Evolutionary conservation across 2,797 vertebrate genomes (phyloP).

Genomic region (Hydrolagus colliei): DNA sequence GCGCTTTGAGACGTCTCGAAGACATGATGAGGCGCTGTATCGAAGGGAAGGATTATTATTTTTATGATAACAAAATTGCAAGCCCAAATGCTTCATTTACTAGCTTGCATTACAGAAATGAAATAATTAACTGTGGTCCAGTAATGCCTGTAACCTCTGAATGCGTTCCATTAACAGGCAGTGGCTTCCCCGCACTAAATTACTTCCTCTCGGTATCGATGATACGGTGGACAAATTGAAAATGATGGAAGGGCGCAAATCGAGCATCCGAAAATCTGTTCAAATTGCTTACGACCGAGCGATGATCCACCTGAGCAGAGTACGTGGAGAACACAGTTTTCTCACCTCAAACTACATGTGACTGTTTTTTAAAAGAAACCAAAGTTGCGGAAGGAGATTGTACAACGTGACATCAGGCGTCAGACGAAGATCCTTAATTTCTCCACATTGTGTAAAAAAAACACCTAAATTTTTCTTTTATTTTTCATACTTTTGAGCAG

Average conservation of each 20-base stretch:
- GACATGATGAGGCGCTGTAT: too few relatives aligned
- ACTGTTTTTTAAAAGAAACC: conserved; percentile 43
- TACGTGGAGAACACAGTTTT: conserved; percentile 79
- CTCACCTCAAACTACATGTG: conserved; percentile 74
- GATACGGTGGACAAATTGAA: conserved; percentile 93
- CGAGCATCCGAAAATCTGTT: conserved; percentile 93
- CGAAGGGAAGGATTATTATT: neutral
- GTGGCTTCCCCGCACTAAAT: conserved; percentile 89
- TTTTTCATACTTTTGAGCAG: conserved; percentile 65
- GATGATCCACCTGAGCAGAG: conserved; percentile 86
- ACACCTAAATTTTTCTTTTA: conserved; percentile 48
- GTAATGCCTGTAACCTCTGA: neutral
- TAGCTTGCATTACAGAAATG: neutral
- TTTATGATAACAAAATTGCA: neutral
- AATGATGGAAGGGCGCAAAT: conserved; percentile 90
- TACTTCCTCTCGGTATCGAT: conserved; percentile 79
- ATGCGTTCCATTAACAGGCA: conserved; percentile 64
- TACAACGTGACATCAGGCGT: conserved; percentile 40
- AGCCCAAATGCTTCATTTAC: neutral
- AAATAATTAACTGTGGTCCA: neutral
- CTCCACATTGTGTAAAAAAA: conserved; percentile 27
- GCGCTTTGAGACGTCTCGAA: too few relatives aligned
- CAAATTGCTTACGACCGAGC: conserved; percentile 95
- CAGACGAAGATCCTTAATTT: conserved; percentile 26
- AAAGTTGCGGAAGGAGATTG: conserved; percentile 58